Conservation (phyloP, 1,140 invertebrate species). For the Drosophila lacteicornis region DNA sequence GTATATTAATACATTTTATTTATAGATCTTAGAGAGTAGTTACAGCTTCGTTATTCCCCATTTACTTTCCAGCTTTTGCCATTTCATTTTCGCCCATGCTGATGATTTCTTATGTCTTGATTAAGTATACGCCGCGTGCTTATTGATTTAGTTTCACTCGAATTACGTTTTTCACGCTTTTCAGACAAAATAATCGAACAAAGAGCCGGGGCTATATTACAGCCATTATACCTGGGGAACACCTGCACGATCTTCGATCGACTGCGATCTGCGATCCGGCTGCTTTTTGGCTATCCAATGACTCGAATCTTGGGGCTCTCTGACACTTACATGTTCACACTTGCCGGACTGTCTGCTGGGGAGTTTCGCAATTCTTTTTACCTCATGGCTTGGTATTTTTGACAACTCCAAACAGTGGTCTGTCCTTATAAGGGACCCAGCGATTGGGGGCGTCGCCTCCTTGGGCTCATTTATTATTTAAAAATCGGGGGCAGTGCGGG, state of each 20-base stretch:
- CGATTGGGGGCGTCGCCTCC: slow-evolving; percentile 53
- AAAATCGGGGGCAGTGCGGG: slow-evolving; percentile 36
- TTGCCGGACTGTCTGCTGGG: slow-evolving; percentile 33
- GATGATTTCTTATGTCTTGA: slow-evolving; percentile 68
- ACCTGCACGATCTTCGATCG: slow-evolving; percentile 54
- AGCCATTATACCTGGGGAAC: slow-evolving; percentile 42
- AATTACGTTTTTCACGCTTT: slow-evolving; percentile 59
- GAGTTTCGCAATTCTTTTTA: slow-evolving; percentile 63
- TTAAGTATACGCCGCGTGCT: slow-evolving; percentile 73
- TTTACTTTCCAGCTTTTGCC: not conserved
- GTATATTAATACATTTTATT: too few relatives aligned
- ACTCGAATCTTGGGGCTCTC: slow-evolving; percentile 40
- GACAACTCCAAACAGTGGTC: slow-evolving; percentile 64
- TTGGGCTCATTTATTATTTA: slow-evolving; percentile 30
- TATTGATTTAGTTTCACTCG: slow-evolving; percentile 77
- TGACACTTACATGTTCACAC: slow-evolving; percentile 74
- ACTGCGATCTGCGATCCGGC: not conserved
- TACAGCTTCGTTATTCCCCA: not conserved
- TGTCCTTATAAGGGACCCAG: slow-evolving; percentile 57
- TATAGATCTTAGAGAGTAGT: not conserved
- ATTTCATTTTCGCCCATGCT: slow-evolving; percentile 1
- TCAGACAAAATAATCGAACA: slow-evolving; percentile 19
- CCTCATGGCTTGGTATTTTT: slow-evolving; percentile 58
- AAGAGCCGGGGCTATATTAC: not conserved
- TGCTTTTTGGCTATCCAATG: slow-evolving; percentile 36